Evolutionary conservation across 2,797 vertebrate species (phyloP), one percentile per base, ranked within the genome.

Genomic region (Hemitrygon akajei): DNA sequence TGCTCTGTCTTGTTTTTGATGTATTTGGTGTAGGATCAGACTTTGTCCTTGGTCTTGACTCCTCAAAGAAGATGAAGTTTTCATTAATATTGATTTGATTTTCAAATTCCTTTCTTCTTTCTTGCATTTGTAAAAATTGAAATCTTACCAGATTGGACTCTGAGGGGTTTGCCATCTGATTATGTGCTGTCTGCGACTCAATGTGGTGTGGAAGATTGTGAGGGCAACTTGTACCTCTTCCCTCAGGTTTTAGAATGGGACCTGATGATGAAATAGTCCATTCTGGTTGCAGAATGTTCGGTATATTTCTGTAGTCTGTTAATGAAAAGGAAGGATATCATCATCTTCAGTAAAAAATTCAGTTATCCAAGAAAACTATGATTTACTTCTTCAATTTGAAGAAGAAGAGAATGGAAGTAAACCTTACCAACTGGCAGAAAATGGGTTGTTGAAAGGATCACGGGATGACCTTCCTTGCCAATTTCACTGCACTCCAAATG

Each of bases 111-210:
- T 98, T 98, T 95, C 98, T 98, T 96, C 98, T 98, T 95, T 99
- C 98, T 95, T 96, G 98, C 96, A 99, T 97, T 96, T 99, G 98
- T 96, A 99, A 97, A 96, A 99, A 98, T 96, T 98, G 99, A 96
- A 99, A 97, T 95, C 98, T 97, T 96, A 99, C 97, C 96, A 99
- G 98, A 96, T 99, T 98, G 94, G 98, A 96, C 95, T 98, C 97
- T 81, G 97, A 95, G 93, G 97, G 96, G 87, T 96, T 96, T 94
- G 97, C 66, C 63, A 73, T 93, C 91, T 76, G 25, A 75, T 76
- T 76, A 71, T 58, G 63, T 56, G 91, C 40, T 47, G 37, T 56
- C 91, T 76, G 37, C 56, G 37, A 75, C 37, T 93, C 91, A 93
- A 18, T 93, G 91, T 56, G 25, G 37, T 73, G 91, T 27, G 71